Evolutionary conservation across 2,113 vertebrate species (phyloP), one percentile per base, ranked within the genome.

Genomic region (Rhinogobius similis): DNA sequence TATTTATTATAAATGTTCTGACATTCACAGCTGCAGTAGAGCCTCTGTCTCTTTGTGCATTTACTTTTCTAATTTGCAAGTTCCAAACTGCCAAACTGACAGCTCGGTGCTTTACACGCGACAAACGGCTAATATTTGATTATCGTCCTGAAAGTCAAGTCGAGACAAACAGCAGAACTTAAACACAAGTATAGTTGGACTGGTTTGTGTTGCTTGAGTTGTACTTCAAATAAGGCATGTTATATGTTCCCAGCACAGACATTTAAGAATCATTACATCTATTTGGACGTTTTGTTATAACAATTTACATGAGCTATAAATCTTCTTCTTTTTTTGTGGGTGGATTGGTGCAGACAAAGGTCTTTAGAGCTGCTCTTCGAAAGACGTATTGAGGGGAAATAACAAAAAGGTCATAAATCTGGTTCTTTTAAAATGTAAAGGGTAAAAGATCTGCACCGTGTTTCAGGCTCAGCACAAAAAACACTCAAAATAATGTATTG

Each of bases 31-130:
- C 21, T 50, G 18, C 46, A n/a, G 9, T 2, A 50, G 46, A 7
- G 46, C 48, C 63, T 16, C 55, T 14, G 61, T 12, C 29, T 66
- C 44, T 44, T 20, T 14, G 5, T 65, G 32, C 61, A 67, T 67
- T 56, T 24, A 56, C 24, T 56, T 5, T 8, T 27, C 24, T 46
- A 18, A 58, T 58, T 58, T 58, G 55, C 24, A 29, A 58, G 55
- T 58, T 58, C 24, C 55, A 58, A n/a, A 58, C 55, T 61, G 58
- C 58, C 29, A 36, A 20, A 11, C 29, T 61, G 29, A 29, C 29
- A 61, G 29, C 27, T 11, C 29, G 10, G 8, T 11, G 58, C 58
- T 38, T 36, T 38, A 61, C 58, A 23, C 26, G 16, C 6, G 27
- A 58, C 24, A 16, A 61, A 61, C n/a, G 11, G 58, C 58, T 21